Evolutionary conservation across 2,797 vertebrate genomes (phyloP).

Genomic region (Sebastes melanostomus): DNA sequence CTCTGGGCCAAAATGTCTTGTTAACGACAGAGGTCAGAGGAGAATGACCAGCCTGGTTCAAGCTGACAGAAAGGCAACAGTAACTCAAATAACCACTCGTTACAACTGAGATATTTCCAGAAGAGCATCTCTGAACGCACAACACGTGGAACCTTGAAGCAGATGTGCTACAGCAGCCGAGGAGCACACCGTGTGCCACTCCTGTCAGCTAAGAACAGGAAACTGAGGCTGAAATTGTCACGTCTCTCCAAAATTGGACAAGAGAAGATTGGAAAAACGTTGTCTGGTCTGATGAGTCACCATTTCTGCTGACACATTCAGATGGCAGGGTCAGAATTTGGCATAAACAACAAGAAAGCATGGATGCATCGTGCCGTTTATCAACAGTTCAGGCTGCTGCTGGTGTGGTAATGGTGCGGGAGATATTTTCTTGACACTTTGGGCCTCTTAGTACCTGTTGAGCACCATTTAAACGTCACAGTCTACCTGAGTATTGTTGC

Average conservation of each 20-base stretch:
- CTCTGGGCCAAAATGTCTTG: not conserved
- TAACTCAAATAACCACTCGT: not conserved
- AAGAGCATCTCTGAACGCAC: no score
- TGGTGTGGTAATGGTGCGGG: not conserved
- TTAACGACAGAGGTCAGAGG: not conserved
- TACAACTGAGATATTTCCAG: no score
- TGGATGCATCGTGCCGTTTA: not conserved
- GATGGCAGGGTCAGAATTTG: constrained; percentile 34
- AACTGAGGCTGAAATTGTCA: no score
- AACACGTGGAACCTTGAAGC: no score
- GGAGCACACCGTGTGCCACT: no score
- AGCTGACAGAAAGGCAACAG: not conserved
- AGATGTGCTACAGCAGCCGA: no score
- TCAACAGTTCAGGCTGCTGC: not conserved
- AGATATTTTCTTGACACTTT: not conserved
- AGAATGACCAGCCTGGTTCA: not conserved
- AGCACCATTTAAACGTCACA: not conserved
- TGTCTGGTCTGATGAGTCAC: no score
- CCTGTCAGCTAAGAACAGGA: no score
- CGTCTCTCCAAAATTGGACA: no score
- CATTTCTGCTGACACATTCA: not conserved
- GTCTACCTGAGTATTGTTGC: not conserved
- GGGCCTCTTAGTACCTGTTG: not conserved
- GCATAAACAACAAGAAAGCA: constrained; percentile 30
- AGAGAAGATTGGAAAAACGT: no score